Conservation (phyloP, 2,797 vertebrate genomes). For the Malurus splendens region DNA sequence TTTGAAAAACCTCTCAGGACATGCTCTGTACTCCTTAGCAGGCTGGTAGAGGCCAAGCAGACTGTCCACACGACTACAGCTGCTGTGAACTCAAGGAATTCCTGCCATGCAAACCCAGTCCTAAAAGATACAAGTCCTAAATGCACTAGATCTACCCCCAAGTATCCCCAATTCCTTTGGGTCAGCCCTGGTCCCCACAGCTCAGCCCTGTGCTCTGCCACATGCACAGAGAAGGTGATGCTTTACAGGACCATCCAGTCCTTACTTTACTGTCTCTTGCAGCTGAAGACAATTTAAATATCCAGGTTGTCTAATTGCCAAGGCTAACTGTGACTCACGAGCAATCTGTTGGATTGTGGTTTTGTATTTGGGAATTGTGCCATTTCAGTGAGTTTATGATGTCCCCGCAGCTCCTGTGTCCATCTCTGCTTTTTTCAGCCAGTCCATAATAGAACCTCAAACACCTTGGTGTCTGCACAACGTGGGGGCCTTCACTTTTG, state of each 20-base stretch:
- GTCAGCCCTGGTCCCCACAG: background rate
- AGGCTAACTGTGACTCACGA: constrained; percentile 25
- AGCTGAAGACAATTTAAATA: background rate
- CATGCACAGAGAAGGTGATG: rapidly evolving
- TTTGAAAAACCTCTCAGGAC: background rate
- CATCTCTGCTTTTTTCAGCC: background rate
- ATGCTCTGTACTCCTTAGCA: background rate
- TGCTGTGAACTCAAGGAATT: background rate
- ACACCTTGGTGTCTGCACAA: background rate
- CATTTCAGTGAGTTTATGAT: background rate
- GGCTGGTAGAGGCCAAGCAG: background rate
- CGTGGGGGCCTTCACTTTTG: background rate
- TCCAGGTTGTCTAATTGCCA: background rate
- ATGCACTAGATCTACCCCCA: background rate
- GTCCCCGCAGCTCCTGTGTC: rapidly evolving
- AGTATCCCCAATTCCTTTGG: background rate
- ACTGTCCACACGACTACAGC: background rate
- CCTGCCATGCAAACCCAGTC: background rate
- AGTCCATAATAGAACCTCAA: background rate
- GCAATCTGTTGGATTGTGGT: background rate
- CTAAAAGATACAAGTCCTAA: background rate
- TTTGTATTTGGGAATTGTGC: background rate
- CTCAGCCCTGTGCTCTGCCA: background rate
- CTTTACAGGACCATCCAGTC: background rate
- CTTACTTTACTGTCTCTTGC: background rate